A percentile compares a stretch with the other conserved stretches of the same genome.
Evolutionary conservation across 1,140 invertebrate genomes (phyloP).

Genomic region (Trichoplusia ni): DNA sequence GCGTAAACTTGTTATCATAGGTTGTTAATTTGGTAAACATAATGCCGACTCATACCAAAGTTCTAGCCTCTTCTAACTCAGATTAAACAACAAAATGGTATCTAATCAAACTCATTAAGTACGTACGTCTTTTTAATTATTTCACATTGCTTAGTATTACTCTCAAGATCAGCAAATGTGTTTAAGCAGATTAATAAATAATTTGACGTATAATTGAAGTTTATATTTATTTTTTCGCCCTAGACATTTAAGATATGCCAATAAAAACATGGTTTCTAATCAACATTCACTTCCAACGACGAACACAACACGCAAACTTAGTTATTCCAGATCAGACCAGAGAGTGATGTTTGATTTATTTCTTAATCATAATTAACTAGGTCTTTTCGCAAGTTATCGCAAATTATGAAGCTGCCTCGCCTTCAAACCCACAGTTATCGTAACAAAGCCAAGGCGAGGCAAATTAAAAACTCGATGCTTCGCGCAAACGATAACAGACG

Average conservation of each 20-base stretch:
- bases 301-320: no score
- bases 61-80: not conserved
- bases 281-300: no score
- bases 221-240: no score
- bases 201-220: no score
- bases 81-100: not conserved
- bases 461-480: conserved; percentile 23
- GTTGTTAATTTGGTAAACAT: not conserved
- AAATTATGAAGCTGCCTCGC: conserved; percentile 2
- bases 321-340: not conserved
- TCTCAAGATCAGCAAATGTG: no score
- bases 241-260: no score
- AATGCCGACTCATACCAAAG: not conserved
- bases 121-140: not conserved
- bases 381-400: conserved; percentile 10
- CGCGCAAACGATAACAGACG: conserved; percentile 25
- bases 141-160: no score
- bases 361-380: not conserved
- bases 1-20: not conserved
- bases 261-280: no score
- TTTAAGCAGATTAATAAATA: no score
- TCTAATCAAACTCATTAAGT: not conserved
- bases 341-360: not conserved
- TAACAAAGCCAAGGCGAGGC: conserved; percentile 26
- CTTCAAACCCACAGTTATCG: conserved; percentile 17